Base-by-base conservation (phyloP, 1,140 invertebrate genomes). In the Delia radicum region DNA sequence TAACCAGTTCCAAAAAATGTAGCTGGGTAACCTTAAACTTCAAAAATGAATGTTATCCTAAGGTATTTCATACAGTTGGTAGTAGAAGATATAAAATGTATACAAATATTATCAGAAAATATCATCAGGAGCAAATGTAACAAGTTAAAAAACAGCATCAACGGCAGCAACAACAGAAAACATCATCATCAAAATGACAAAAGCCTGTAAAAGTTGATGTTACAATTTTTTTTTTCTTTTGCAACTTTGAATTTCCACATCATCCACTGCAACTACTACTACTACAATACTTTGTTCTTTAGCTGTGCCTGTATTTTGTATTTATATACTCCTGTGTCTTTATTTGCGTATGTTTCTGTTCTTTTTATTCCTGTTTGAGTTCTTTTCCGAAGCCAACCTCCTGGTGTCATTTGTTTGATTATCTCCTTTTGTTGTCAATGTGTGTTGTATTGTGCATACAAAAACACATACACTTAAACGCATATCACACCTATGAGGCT, bases 391-490 rank as follows among this genome's bases (percentile, higher is more conserved):
- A 55, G 8, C 48, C 48, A 55, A 55, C 18, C 48, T 55, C 48
- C 48, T 55, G 48, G n/a, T 55, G 48, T 55, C 48, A 55, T 55
- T 55, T 55, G 48, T 55, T 8, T 55, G n/a, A 55, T 55, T 55
- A 55, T 55, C 24, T 55, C 48, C 48, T 55, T 55, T 55, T 55
- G 48, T 55, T 55, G 48, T 55, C 48, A 55, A 55, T 55, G n/a
- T 24, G n/a, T 24, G 8, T 21, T 42, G 18, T 55, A 1, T 55
- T 55, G 6, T 55, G 8, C n/a, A 55, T 21, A 24, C 48, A 55
- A 6, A 37, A 7, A 55, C n/a, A 55, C 12, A 48, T n/a, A 48
- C 12, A 15, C 12, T 12, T 46, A 46, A 24, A 55, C 18, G 8
- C 21, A 21, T 55, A 55, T n/a, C 48, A 55, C 15, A 48, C 8